Percentiles rank a stretch among this genome's conserved stretches.
Conservation (phyloP, 2,888 invertebrate genomes). For the Teinopalpus imperialis region DNA sequence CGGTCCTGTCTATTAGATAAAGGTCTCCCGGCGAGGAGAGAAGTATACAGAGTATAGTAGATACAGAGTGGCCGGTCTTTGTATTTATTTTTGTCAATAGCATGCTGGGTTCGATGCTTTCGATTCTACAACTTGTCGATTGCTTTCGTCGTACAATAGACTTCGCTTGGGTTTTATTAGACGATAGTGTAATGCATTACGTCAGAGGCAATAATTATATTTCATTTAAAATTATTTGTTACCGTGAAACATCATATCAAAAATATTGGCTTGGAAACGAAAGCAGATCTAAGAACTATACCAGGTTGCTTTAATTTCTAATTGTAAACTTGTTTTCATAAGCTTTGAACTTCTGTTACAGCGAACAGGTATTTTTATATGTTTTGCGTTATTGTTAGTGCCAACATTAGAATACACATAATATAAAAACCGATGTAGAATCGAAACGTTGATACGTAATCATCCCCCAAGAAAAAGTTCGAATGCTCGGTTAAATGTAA, state of each 20-base stretch:
- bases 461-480: too few relatives aligned
- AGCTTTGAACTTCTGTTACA: too few relatives aligned
- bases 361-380: too few relatives aligned
- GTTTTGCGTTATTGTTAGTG: too few relatives aligned
- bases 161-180: slow-evolving; percentile 22
- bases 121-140: slow-evolving; percentile 42
- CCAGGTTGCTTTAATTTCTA: too few relatives aligned
- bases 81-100: slow-evolving; percentile 49
- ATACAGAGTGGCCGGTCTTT: slow-evolving; percentile 35
- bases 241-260: background rate
- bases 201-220: background rate
- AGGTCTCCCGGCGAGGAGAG: slow-evolving; percentile 45
- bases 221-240: background rate
- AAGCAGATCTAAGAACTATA: too few relatives aligned
- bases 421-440: too few relatives aligned
- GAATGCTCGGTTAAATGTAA: too few relatives aligned
- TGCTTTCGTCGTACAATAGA: slow-evolving; percentile 44
- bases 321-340: too few relatives aligned
- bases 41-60: slow-evolving; percentile 32
- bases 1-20: slow-evolving; percentile 59
- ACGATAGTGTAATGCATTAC: background rate
- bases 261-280: too few relatives aligned
- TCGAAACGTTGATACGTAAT: too few relatives aligned
- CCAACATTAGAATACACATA: too few relatives aligned
- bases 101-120: slow-evolving; percentile 38